Conservation (phyloP, 2,797 vertebrate species). For the Cirrhinus mrigala region DNA sequence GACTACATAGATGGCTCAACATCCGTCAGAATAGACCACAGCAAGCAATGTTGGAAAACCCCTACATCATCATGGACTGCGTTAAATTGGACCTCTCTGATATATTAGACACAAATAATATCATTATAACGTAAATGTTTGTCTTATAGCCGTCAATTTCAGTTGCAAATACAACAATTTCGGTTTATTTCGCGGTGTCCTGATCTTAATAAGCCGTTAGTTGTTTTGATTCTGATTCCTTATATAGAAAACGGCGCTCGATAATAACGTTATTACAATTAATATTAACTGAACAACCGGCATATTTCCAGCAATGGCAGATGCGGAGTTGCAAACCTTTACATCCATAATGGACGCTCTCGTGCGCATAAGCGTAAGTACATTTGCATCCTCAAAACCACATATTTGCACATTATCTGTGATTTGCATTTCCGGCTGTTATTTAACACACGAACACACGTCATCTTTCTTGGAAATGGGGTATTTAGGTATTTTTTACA, state of each 20-base stretch:
- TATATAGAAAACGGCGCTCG: neutral
- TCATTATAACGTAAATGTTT: neutral
- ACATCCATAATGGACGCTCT: constrained; percentile 95
- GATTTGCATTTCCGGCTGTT: neutral
- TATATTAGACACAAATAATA: constrained; percentile 1
- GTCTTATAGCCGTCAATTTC: neutral
- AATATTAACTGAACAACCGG: neutral
- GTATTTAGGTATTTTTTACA: neutral
- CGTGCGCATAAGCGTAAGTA: constrained; percentile 93
- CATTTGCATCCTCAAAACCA: constrained; percentile 1
- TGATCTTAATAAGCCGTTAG: neutral
- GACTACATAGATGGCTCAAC: neutral
- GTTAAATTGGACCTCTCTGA: constrained; percentile 18
- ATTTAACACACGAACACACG: neutral
- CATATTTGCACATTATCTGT: neutral
- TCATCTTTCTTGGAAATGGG: neutral
- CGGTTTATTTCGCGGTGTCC: neutral
- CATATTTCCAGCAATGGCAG: constrained; percentile 82
- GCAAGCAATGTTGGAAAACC: constrained; percentile 3
- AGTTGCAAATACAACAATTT: neutral
- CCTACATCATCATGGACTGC: constrained; percentile 25
- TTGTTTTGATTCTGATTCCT: neutral
- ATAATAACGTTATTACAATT: neutral
- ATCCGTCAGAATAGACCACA: constrained; percentile 12
- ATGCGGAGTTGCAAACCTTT: constrained; percentile 89